Evolutionary conservation across 1,140 invertebrate species (phyloP).

Genomic region (Bombus terrestris): DNA sequence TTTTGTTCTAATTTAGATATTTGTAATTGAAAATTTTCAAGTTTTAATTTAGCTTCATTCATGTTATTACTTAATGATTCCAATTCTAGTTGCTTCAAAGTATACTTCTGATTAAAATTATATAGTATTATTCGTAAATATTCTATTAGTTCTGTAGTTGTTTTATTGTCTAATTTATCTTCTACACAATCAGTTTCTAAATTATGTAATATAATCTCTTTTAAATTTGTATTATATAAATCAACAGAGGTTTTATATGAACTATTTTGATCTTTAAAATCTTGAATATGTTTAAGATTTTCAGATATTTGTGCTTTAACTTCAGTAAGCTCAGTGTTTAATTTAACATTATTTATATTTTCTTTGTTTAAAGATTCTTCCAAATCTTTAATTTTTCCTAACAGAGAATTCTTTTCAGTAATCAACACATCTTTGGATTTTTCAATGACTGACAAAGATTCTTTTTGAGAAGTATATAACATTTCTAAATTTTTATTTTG

Average conservation of each 20-base stretch:
- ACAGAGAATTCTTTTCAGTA: conserved; percentile 52
- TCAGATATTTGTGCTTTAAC: conserved; percentile 24
- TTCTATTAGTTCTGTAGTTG: conserved; percentile 35
- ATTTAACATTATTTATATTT: conserved; percentile 26
- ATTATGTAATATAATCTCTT: conserved; percentile 26
- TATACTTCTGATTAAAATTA: conserved; percentile 17
- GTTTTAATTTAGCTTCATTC: conserved; percentile 19
- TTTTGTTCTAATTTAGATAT: conserved; percentile 57
- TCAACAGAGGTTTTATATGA: conserved; percentile 36
- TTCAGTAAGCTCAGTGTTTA: conserved; percentile 28
- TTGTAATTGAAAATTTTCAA: conserved; percentile 9
- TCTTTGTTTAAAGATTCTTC: conserved; percentile 39
- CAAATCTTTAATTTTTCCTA: conserved; percentile 45
- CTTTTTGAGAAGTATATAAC: conserved; percentile 48
- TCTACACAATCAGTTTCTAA: conserved; percentile 2
- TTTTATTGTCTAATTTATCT: conserved; percentile 40
- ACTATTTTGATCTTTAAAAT: conserved; percentile 43
- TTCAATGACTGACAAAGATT: conserved; percentile 46
- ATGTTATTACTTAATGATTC: conserved; percentile 28
- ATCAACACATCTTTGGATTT: conserved; percentile 56
- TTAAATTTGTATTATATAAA: conserved; percentile 28
- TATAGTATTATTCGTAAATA: conserved; percentile 29
- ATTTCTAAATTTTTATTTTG: conserved; percentile 41
- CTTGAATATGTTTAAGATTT: conserved; percentile 43
- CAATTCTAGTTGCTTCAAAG: conserved; percentile 28